Evolutionary conservation across 2,113 vertebrate genomes (phyloP).

Genomic region (Tyto alba): DNA sequence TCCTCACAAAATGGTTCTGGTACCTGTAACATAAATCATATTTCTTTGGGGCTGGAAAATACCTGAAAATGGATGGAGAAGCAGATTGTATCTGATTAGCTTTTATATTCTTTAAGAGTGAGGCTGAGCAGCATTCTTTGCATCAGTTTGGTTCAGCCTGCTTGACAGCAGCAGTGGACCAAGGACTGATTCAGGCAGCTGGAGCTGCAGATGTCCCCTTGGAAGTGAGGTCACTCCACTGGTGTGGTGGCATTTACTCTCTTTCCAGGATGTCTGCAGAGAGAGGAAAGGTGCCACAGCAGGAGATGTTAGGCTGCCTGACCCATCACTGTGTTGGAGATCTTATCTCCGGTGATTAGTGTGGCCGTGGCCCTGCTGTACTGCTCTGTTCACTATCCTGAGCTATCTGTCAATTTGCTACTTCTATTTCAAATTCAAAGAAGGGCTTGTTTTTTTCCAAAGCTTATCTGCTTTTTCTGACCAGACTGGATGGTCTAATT

Average conservation of each 20-base stretch:
- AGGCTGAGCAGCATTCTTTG: background rate
- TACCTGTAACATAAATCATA: background rate
- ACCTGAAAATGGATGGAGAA: background rate
- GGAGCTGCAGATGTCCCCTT: background rate
- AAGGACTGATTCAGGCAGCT: background rate
- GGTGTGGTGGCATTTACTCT: background rate
- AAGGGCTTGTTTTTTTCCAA: constrained; percentile 25
- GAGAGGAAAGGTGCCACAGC: background rate
- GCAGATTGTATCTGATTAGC: background rate
- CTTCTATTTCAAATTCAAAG: constrained; percentile 46
- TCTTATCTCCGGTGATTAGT: constrained; percentile 41
- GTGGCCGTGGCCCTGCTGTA: background rate
- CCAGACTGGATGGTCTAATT: background rate
- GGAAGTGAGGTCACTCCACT: background rate
- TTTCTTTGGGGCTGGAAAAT: background rate
- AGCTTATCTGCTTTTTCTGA: constrained; percentile 22
- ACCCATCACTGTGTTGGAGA: background rate
- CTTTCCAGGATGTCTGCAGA: background rate
- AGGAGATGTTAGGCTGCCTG: background rate
- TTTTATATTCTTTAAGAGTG: background rate
- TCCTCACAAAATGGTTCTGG: background rate
- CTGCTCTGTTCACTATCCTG: background rate
- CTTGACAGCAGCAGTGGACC: background rate
- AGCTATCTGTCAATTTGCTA: constrained; percentile 24
- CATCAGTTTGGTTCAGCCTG: background rate